Evolutionary conservation across 1,140 invertebrate species (phyloP).

Genomic region (Halictus rubicundus): DNA sequence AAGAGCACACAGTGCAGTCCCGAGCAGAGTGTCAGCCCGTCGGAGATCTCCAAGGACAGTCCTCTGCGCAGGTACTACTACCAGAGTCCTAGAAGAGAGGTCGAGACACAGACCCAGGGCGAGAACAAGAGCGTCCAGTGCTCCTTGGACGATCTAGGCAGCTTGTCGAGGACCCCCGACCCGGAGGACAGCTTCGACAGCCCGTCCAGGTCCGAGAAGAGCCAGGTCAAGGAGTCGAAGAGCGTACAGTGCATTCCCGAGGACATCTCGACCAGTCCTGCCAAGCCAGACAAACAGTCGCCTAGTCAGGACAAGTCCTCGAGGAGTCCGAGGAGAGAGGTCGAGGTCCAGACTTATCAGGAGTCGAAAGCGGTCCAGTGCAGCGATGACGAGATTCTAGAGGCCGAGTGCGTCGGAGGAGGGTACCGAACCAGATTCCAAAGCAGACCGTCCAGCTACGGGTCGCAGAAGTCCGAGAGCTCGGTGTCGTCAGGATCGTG

Average conservation of each 20-base stretch:
- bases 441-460: conserved; percentile 9
- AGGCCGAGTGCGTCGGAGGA: conserved; percentile 19
- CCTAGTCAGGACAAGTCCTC: not conserved
- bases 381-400: conserved; percentile 56
- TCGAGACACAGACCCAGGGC: conserved; percentile 74
- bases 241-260: conserved; percentile 68
- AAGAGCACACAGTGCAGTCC: conserved; percentile 67
- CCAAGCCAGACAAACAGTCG: not conserved
- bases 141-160: conserved; percentile 65
- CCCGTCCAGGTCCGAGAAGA: conserved; percentile 65
- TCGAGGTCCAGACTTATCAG: conserved; percentile 73
- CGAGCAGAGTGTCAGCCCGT: conserved; percentile 43
- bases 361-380: conserved; percentile 73
- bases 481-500: conserved; percentile 40
- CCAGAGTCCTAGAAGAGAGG: conserved; percentile 69
- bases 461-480: conserved; percentile 46
- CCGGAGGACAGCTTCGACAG: conserved; percentile 51
- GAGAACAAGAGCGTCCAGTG: conserved; percentile 75
- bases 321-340: conserved; percentile 64
- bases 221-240: conserved; percentile 72
- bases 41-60: not conserved
- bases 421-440: not conserved
- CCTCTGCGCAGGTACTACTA: conserved; percentile 23
- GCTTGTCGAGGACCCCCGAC: not conserved
- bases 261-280: conserved; percentile 35